These are phyloP conservation scores for Acipenser ruthenus DNA, from an alignment of 2,797 vertebrate genomes.

Conservation along the genomic window DNA sequence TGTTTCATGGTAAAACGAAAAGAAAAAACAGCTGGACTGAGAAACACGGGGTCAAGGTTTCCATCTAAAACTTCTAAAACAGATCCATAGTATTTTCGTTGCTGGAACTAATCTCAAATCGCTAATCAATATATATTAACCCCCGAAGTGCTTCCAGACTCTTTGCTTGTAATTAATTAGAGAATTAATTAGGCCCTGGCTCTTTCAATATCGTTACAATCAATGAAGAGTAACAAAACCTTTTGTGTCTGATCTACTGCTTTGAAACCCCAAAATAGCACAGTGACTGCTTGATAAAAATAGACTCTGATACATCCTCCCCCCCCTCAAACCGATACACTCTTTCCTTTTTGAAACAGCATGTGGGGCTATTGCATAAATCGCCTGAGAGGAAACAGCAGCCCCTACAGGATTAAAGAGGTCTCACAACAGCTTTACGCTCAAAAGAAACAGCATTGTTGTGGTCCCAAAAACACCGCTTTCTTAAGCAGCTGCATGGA, in stretches of 20 bases:
- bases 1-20: too few species aligned
- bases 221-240: slow-evolving; percentile 53
- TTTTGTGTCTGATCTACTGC: slow-evolving; percentile 11
- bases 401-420: not conserved
- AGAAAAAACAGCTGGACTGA: slow-evolving; percentile 1
- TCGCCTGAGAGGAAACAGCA: too few species aligned
- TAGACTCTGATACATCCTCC: too few species aligned
- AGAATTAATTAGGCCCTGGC: slow-evolving; percentile 60
- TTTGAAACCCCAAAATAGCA: not conserved
- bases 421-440: slow-evolving; percentile 1
- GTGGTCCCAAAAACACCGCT: not conserved
- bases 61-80: slow-evolving; percentile 38
- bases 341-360: too few species aligned
- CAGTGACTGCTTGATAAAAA: not conserved
- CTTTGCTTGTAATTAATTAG: slow-evolving; percentile 53
- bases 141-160: slow-evolving; percentile 21
- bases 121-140: slow-evolving; percentile 57
- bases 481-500: not conserved
- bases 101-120: slow-evolving; percentile 47
- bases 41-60: slow-evolving; percentile 34
- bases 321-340: too few species aligned
- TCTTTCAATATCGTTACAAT: slow-evolving; percentile 44
- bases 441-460: not conserved
- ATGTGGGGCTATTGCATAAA: too few species aligned
- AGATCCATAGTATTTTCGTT: slow-evolving; percentile 46